Evolutionary conservation across 2,888 invertebrate genomes (phyloP), one percentile per base, ranked within the genome.

Genomic region (Cordilura impudica): DNA sequence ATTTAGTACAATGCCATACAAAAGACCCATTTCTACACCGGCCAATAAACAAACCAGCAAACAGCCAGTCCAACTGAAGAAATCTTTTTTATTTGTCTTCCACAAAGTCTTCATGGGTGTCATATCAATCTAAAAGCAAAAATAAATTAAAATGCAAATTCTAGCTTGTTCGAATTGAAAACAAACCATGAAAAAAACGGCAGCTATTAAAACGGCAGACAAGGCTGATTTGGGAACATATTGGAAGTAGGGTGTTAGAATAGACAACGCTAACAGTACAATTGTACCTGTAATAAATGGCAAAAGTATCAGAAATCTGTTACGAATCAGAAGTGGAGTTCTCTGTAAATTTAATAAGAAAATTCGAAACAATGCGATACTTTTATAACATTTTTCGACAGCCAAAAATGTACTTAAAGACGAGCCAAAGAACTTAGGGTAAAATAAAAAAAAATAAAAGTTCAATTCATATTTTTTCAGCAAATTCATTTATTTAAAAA

Each of bases 141-240:
- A 21, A 43, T 88, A 51, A 26, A 12, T 16, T 23, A 29, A 60
- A 49, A 19, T 8, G 7, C 29, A 31, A 43, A n/a, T n/a, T n/a
- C n/a, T n/a, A n/a, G n/a, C n/a, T n/a, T n/a, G n/a, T n/a, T 16
- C 12, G 47, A 54, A 19, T 49, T 0, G 14, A 10, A 7, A 53
- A 66, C 89, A 87, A 81, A 96, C 93, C 93, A 97, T 94, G 86
- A 96, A 96, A 67, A 96, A 89, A 10, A 98, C 97, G 6, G 98
- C 97, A 82, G 94, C 94, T 81, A 98, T 96, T 81, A 98, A 93
- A 58, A 98, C 96, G 0, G 97, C 94, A 0, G 97, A 94, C 23
- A 98, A 91, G 0, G 96, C 94, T 0, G 98, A 93, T 86, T 93
- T 94, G 1, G 97, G 96, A 83, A 97, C 96, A 88, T 92, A 96